Conservation (phyloP, 2,113 vertebrate species). For the Mus musculus region DNA sequence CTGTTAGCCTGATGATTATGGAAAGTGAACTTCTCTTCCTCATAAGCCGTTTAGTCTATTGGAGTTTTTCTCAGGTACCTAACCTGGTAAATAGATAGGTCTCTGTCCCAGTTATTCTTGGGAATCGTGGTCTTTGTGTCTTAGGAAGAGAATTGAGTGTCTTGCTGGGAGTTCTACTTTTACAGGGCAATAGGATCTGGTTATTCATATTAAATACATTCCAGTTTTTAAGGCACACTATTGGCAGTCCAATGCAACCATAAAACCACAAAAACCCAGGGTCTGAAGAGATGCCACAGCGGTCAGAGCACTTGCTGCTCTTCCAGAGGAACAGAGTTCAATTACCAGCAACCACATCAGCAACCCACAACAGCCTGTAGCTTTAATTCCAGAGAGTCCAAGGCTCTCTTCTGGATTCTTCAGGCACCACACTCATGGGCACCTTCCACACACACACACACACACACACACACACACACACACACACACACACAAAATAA, state of each 20-base stretch:
- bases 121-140: background rate
- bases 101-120: background rate
- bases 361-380: background rate
- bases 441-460: too few species aligned
- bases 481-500: background rate
- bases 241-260: background rate
- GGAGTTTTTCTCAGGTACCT: background rate
- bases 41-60: background rate
- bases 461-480: too few species aligned
- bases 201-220: slow-evolving; percentile 32
- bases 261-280: slow-evolving; percentile 7
- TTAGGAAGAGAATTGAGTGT: background rate
- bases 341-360: background rate
- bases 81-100: background rate
- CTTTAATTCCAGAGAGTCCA: background rate
- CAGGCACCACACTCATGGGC: too few species aligned
- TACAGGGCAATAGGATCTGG: background rate
- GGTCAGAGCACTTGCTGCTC: background rate
- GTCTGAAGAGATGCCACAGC: too few species aligned
- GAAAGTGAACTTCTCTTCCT: background rate
- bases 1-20: fast-evolving
- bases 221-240: background rate
- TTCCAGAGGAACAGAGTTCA: background rate
- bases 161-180: background rate
- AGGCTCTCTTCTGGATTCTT: background rate